Conservation (phyloP, 2,797 vertebrate species). For the Lagodon rhomboides region DNA sequence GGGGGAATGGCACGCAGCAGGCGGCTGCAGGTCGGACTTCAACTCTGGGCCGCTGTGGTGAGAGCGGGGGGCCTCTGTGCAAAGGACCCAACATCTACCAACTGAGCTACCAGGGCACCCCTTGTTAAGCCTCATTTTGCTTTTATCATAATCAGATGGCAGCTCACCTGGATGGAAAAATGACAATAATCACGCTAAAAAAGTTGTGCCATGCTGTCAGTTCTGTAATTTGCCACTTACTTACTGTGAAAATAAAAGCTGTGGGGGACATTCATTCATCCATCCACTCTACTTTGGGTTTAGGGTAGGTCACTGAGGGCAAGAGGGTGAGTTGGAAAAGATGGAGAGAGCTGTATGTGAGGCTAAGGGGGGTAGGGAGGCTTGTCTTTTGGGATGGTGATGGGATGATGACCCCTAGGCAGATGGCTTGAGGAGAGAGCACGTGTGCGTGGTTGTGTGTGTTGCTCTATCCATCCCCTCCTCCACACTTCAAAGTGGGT, state of each 20-base stretch:
- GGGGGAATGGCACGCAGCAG: too few relatives aligned
- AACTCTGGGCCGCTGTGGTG: too few relatives aligned
- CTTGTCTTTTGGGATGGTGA: slow-evolving; percentile 36
- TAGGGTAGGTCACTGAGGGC: slow-evolving; percentile 11
- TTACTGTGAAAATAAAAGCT: slow-evolving; percentile 11
- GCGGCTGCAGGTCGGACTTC: too few relatives aligned
- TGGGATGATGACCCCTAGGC: slow-evolving; percentile 43
- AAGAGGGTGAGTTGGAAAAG: background rate
- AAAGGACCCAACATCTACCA: too few relatives aligned
- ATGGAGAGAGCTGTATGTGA: slow-evolving; percentile 5
- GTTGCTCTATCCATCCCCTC: slow-evolving; percentile 43
- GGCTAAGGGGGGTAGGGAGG: slow-evolving; percentile 15
- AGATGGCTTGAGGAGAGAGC: slow-evolving; percentile 46
- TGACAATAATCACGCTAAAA: background rate
- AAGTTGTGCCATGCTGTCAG: background rate
- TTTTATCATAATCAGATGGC: background rate
- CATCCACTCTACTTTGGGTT: slow-evolving; percentile 9
- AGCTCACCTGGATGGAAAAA: background rate
- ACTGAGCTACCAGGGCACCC: background rate
- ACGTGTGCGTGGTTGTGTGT: slow-evolving; percentile 10
- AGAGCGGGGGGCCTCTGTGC: too few relatives aligned
- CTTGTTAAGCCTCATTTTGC: too few relatives aligned
- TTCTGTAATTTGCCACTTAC: background rate
- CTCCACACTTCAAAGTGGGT: slow-evolving; percentile 51
- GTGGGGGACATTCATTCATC: background rate